Evolutionary conservation across 2,113 vertebrate species (phyloP).

Genomic region (Gulo gulo): DNA sequence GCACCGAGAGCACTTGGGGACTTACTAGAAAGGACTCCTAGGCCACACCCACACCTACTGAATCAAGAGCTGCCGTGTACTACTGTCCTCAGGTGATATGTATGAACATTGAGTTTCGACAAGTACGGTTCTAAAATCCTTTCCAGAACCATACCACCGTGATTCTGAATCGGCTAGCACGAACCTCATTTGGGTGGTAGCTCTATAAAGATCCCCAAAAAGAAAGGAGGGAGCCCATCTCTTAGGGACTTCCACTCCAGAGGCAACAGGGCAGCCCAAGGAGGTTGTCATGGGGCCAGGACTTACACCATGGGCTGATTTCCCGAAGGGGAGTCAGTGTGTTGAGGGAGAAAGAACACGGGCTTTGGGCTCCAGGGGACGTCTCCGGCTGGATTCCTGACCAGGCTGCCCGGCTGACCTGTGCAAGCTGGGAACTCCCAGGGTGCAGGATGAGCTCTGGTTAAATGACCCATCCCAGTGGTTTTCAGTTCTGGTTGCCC

Average conservation of each 20-base stretch:
- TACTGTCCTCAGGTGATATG: neutral
- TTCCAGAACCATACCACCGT: neutral
- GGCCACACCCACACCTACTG: neutral
- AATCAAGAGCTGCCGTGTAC: neutral
- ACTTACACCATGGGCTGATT: neutral
- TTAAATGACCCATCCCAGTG: neutral
- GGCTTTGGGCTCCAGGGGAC: neutral
- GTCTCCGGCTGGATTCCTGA: neutral
- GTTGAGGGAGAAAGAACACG: neutral
- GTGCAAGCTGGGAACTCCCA: no score
- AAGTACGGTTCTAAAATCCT: neutral
- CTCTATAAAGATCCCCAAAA: no score
- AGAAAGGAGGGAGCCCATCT: neutral
- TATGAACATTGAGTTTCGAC: neutral
- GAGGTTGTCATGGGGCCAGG: no score
- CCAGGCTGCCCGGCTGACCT: neutral
- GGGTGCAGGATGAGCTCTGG: neutral
- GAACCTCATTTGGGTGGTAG: neutral
- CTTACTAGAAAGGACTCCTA: neutral
- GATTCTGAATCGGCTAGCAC: neutral
- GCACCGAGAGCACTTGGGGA: rapidly evolving
- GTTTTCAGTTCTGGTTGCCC: neutral
- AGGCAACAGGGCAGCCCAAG: neutral
- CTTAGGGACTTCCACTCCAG: neutral
- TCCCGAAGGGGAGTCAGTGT: rapidly evolving